Base-by-base conservation (phyloP, 2,888 invertebrate species). In the Pandemis cinnamomeana region DNA sequence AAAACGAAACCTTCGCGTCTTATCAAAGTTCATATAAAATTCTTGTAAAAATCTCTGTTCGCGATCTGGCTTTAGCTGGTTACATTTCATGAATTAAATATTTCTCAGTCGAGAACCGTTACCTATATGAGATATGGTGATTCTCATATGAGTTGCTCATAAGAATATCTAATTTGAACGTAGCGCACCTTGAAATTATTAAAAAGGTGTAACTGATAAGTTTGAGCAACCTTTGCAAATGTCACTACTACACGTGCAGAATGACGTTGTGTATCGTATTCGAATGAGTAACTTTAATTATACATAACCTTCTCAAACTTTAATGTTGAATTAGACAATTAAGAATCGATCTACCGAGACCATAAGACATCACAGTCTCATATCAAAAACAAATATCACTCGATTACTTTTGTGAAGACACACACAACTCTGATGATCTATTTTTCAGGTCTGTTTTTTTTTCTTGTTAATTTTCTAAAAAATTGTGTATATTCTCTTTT, bases 1-100 rank as follows among this genome's bases (percentile, higher is more conserved):
- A 48, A 67, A 67, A 51, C 41, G 36, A 67, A 41, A 67, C 42
- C 41, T 27, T 27, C 27, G 11, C 63, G 44, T 70, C 67, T 64
- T 64, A 72, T 72, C 68, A 73, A 69, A 51, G 48, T 27, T 66
- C 64, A 58, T 70, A 60, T 69, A 61, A 73, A 69, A 66, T 60
- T 69, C 10, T 55, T 58, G 46, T 36, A 55, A 72, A 36, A 68
- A 67, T 67, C 67, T 15, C 48, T 36, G 62, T 42, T 64, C 46
- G n/a, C 7, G 27, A 73, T 72, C 15, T 55, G 48, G 48, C 48
- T 53, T 41, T 44, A 67, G 67, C 51, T 48, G 64, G 71, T 66
- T 27, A 73, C 69, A 51, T 51, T 70, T 73, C 73, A 73, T 73
- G 73, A 73, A 73, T 73, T 73, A 73, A 73, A 73, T 73, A 73